Base-by-base conservation (phyloP, 2,888 invertebrate species). In the Hirudinaria manillensis region DNA sequence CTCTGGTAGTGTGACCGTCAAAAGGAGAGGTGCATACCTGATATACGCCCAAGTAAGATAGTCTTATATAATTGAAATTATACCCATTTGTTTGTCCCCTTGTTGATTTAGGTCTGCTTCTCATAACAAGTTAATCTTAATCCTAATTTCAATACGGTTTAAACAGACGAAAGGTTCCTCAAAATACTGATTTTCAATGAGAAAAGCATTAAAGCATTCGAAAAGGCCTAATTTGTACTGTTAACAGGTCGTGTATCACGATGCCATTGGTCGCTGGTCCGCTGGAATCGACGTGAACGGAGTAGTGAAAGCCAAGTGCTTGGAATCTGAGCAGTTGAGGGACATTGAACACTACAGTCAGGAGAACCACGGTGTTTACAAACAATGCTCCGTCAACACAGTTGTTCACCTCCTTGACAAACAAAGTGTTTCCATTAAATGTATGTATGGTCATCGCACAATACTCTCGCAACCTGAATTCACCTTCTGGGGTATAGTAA, bases 401-500 rank as follows among this genome's bases (percentile, higher is more conserved):
- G 72, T 73, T 6, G 38, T 76, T n/a, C 66, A 73, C 36, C 29
- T 73, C 34, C 29, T 53, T n/a, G 38, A 73, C 61, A 56, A 36
- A 21, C 66, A 76, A 71, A 67, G 66, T 53, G 53, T 76, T 51
- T 72, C 45, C 56, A 66, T 76, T n/a, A 55, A 66, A 27, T 72
- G 72, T 45, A 65, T 76, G 76, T 76, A 76, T 53, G 76, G 76
- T 3, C 29, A 56, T 34, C 21, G 76, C 7, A 73, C 68, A 34
- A 73, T 76, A 34, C 72, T 72, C 21, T 66, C 76, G 2, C 73
- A 45, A 66, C 76, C 76, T 16, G 72, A 76, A 53, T 76, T 76
- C 55, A 76, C 76, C 19, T 76, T 76, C 32, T 76, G 76, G 76
- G 76, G 76, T 29, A 66, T 76, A n/a, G 45, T 74, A 27, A 56